These are phyloP conservation scores for Gari tellinella DNA, from an alignment of 2,888 invertebrate genomes.

Conservation along the genomic window DNA sequence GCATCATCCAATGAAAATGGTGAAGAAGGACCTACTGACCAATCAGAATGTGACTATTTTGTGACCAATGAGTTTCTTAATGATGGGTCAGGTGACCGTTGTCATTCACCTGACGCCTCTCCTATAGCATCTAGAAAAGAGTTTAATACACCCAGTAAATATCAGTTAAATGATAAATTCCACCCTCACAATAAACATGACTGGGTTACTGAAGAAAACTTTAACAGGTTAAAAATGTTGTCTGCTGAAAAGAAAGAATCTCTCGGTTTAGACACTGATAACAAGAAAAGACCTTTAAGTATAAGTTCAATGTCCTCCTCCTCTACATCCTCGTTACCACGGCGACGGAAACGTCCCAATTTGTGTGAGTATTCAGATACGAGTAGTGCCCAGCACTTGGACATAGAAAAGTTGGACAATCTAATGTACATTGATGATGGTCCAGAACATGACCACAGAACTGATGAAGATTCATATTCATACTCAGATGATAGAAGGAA, in stretches of 20 bases:
- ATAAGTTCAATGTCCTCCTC: constrained; percentile 84
- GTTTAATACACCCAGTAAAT: constrained; percentile 15
- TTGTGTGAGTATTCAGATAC: constrained; percentile 59
- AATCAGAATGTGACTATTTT: constrained; percentile 52
- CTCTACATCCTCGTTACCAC: constrained; percentile 79
- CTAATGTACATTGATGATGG: constrained; percentile 67
- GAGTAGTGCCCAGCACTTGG: constrained; percentile 43
- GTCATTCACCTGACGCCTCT: constrained; percentile 49
- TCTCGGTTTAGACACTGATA: constrained; percentile 75
- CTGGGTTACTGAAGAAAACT: constrained; percentile 34
- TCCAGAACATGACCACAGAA: constrained; percentile 40
- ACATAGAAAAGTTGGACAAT: constrained; percentile 65
- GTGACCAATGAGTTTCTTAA: constrained; percentile 47
- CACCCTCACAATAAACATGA: constrained; percentile 26
- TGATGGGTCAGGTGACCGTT: constrained; percentile 45
- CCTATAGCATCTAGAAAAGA: constrained; percentile 21
- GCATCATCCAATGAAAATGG: constrained; percentile 60
- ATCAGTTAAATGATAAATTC: constrained; percentile 23
- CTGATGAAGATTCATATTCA: constrained; percentile 60
- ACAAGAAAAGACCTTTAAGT: constrained; percentile 82
- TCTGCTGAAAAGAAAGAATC: constrained; percentile 32
- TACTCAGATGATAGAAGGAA: constrained; percentile 56
- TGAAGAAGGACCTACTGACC: constrained; percentile 47
- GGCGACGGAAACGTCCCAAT: constrained; percentile 76
- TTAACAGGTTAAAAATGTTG: constrained; percentile 41